phyloP scores from a whole-genome alignment of 2,113 vertebrate species.

The Megaleporinus macrocephalus region DNA sequence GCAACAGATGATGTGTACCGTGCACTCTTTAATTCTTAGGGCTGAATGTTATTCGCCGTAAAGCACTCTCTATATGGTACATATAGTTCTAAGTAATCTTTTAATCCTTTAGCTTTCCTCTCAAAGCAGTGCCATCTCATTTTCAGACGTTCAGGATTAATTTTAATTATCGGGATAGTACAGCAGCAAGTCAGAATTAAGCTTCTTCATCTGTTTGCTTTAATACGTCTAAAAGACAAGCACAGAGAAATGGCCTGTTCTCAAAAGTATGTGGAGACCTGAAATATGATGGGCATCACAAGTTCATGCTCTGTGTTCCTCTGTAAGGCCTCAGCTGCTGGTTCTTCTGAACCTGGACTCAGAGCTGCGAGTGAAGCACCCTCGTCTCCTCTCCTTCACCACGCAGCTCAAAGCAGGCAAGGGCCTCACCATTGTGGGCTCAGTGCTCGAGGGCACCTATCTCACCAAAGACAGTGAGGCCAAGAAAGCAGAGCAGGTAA shows the following conservation, averaged over 20 bases:
- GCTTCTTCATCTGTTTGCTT: neutral
- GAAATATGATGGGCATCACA: neutral
- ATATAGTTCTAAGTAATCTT: constrained; percentile 13
- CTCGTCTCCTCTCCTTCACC: constrained; percentile 90
- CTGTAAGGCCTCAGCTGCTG: constrained; percentile 88
- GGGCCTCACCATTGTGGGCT: constrained; percentile 93
- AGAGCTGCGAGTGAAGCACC: constrained; percentile 87
- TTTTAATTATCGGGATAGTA: neutral
- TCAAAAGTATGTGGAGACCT: neutral
- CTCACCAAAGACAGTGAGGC: constrained; percentile 86
- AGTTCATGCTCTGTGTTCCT: neutral
- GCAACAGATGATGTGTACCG: constrained; percentile 5
- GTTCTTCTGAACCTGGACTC: constrained; percentile 89
- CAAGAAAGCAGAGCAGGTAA: constrained; percentile 89
- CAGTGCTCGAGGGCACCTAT: constrained; percentile 89
- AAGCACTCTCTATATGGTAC: constrained; percentile 15
- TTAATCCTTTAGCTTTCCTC: constrained; percentile 19
- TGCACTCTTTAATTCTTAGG: neutral
- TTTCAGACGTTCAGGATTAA: neutral
- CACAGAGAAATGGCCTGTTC: no score
- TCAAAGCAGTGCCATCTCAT: neutral
- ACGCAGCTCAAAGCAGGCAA: constrained; percentile 95
- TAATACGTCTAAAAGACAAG: no score
- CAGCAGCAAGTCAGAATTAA: neutral
- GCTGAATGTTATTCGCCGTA: constrained; percentile 16